Evolutionary conservation across 2,113 vertebrate species (phyloP), one percentile per base, ranked within the genome.

Genomic region (Lepus europaeus): DNA sequence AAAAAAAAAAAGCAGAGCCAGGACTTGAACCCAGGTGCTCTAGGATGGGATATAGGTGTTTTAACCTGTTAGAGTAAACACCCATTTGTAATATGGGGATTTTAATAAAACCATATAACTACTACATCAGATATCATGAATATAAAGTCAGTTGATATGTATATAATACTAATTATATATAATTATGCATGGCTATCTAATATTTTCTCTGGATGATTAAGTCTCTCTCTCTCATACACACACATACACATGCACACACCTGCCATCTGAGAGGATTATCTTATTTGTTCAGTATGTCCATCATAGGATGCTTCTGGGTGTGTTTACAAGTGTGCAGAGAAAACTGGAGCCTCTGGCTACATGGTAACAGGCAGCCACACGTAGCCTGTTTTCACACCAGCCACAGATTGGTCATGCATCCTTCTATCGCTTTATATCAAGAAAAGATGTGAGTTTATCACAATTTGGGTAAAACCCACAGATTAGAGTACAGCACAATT

Each of bases 271-370:
- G 25, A 64, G 27, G 80, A 83, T 92, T 84, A 25, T 89, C 86
- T 88, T 79, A n/a, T 83, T 74, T 90, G 81, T 36, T 92, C 69
- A 85, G 36, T 56, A 9, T 82, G 36, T 22, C n/a, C 63, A n/a
- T 45, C 45, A 14, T 53, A 17, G n/a, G 72, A 61, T 79, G 25
- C 29, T 36, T 89, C 86, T 84, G 82, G 70, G 29, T 23, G 61
- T 87, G 61, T 91, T 96, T 69, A 45, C n/a, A 31, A 90, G 76
- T 13, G 51, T 23, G 73, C 82, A 79, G 53, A 84, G 93, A 64
- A 95, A 90, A 72, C 39, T 3, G 5, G 73, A 72, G 77, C 66
- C 85, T 76, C 76, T 63, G 49, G 72, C 59, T 91, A 2, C 4
- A 6, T 31, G 22, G 9, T 74, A 20, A 80, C 2, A 29, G 20